Conservation (phyloP, 2,113 vertebrate species). For the Onychorhynchus coronatus region DNA sequence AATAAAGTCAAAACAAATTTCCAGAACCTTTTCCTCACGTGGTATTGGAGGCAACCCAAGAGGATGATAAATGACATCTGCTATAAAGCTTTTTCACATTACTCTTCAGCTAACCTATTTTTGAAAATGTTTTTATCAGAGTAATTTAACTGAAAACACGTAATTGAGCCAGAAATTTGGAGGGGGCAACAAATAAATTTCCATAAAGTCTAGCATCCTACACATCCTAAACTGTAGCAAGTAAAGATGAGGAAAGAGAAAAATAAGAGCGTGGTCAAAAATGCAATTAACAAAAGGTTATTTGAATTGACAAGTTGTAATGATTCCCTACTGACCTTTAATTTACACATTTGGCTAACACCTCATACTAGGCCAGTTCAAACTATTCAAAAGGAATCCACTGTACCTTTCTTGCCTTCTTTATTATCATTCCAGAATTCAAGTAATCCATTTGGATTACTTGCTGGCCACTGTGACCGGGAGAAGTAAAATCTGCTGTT, state of each 20-base stretch:
- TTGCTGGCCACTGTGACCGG: not conserved
- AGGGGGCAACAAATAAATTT: not conserved
- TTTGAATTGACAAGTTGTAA: not conserved
- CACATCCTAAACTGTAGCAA: not conserved
- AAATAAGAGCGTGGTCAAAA: not conserved
- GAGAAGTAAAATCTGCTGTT: not conserved
- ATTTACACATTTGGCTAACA: not conserved
- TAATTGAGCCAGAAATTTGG: not conserved
- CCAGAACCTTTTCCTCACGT: not conserved
- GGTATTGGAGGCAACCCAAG: not conserved
- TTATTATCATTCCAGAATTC: not conserved
- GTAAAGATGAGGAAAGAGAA: not conserved
- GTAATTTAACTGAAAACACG: not conserved
- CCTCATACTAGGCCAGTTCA: not conserved
- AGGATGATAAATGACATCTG: not conserved
- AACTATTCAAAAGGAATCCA: not conserved
- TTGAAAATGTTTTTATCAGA: not conserved
- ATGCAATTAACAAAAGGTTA: not conserved
- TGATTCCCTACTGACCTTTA: not conserved
- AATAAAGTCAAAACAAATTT: not conserved
- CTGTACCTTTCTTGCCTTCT: not conserved
- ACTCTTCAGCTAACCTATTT: not conserved
- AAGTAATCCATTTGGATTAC: not conserved
- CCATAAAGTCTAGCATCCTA: not conserved
- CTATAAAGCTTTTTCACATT: not conserved